Base-by-base conservation (phyloP, 2,888 invertebrate species). In the Lampropteryx suffumata region DNA sequence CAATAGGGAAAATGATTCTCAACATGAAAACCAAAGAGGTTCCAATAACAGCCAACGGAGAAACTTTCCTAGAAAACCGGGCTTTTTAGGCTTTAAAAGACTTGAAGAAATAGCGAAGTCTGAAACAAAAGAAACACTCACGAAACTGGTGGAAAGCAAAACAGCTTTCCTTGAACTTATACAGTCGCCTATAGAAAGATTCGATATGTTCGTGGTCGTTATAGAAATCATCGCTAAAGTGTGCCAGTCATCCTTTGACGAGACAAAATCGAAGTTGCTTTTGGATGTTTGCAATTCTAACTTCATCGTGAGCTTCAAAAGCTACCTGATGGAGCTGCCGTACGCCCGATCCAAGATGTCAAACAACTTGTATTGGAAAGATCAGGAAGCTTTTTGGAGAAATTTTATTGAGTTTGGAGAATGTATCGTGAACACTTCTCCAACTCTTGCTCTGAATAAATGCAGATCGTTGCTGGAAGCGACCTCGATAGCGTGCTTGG, bases 201-300 rank as follows among this genome's bases (percentile, higher is more conserved):
- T 57, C 1, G 91, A 91, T 62, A 55, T 79, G 13, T 77, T 75
- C 55, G 70, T 82, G 10, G 59, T 91, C 9, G 62, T 90, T 9
- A 58, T 91, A n/a, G 64, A 76, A 67, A 69, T 91, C 45, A 57
- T 90, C 47, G 69, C 79, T 1, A 89, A 85, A 73, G 64, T 84
- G 2, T 78, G 80, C 39, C 64, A 66, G 33, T 76, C 83, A 0
- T 64, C 82, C 0, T 87, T 85, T 49, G 73, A 77, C 17, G 76
- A 79, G 42, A 59, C 80, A 6, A 86, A 84, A 68, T 57, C 70
- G 1, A 74, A 72, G 50, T 57, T 85, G 29, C 61, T 88, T 14
- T 49, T 82, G 10, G 77, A 82, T 12, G 64, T 83, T 11, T 84
- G 82, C 57, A 79, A 83, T 61, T 79, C 87, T 0, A 66, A 72